Evolutionary conservation across 2,888 invertebrate genomes (phyloP).

Genomic region (Lydus trimaculatus): DNA sequence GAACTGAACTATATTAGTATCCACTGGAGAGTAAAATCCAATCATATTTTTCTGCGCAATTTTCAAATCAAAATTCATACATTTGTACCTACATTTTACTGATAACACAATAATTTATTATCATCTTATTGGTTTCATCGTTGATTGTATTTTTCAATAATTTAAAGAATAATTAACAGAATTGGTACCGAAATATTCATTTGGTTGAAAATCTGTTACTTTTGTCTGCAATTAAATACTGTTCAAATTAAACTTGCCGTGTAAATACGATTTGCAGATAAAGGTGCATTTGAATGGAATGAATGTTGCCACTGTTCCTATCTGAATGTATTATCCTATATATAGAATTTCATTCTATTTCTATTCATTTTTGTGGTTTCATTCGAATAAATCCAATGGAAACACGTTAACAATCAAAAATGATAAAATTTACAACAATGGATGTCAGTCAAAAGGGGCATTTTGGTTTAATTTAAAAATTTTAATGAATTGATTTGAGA

Average conservation of each 20-base stretch:
- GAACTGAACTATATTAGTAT: constrained; percentile 8
- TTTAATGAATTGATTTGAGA: not conserved
- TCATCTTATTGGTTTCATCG: not conserved
- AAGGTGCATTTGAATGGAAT: not conserved
- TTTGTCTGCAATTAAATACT: constrained; percentile 4
- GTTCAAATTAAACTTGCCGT: constrained; percentile 9
- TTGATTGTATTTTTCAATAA: not conserved
- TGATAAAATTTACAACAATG: not conserved
- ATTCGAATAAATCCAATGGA: not conserved
- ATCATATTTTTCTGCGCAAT: constrained; percentile 1
- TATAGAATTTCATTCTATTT: not conserved
- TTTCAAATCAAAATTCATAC: not conserved
- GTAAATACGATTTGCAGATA: not conserved
- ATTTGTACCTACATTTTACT: too few species aligned
- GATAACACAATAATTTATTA: too few species aligned
- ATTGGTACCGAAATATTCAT: not conserved
- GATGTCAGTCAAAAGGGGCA: not conserved
- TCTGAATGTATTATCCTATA: not conserved
- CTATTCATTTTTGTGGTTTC: not conserved
- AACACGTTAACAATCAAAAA: not conserved
- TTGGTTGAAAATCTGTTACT: constrained; percentile 10
- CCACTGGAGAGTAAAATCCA: constrained; percentile 24
- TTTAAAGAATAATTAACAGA: not conserved
- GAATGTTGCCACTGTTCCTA: not conserved
- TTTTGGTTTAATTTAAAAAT: not conserved